Evolutionary conservation across 2,113 vertebrate genomes (phyloP).

Genomic region (Nyctibius bracteatus): DNA sequence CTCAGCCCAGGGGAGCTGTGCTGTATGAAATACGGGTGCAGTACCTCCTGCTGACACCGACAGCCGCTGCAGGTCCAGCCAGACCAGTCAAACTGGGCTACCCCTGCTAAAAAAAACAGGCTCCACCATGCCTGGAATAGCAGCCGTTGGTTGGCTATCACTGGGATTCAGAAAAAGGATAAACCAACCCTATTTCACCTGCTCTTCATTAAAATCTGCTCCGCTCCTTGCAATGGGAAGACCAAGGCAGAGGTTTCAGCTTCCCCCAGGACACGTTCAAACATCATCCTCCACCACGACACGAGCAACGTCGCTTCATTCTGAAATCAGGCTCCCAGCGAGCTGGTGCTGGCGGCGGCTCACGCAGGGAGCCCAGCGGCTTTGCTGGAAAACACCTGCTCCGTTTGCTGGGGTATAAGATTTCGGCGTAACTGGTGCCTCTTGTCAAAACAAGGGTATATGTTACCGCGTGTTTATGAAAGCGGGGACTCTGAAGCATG

Average conservation of each 20-base stretch:
- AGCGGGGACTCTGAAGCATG: background rate
- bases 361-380: background rate
- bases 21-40: accelerated
- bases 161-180: background rate
- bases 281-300: accelerated
- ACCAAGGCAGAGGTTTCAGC: background rate
- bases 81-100: background rate
- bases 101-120: background rate
- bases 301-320: accelerated
- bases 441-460: background rate
- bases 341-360: background rate
- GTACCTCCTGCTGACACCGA: background rate
- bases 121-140: background rate
- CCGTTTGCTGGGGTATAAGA: background rate
- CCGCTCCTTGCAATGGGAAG: accelerated
- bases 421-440: background rate
- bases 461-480: background rate
- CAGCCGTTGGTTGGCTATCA: background rate
- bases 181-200: accelerated
- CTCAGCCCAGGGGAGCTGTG: background rate
- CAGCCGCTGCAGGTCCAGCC: background rate
- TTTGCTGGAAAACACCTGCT: slow-evolving; percentile 33
- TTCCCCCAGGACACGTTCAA: background rate
- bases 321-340: background rate
- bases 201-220: background rate